These are phyloP conservation scores for Pachyseris speciosa DNA, from an alignment of 64 coral and sea anemone genomes.

Conservation along the genomic window DNA sequence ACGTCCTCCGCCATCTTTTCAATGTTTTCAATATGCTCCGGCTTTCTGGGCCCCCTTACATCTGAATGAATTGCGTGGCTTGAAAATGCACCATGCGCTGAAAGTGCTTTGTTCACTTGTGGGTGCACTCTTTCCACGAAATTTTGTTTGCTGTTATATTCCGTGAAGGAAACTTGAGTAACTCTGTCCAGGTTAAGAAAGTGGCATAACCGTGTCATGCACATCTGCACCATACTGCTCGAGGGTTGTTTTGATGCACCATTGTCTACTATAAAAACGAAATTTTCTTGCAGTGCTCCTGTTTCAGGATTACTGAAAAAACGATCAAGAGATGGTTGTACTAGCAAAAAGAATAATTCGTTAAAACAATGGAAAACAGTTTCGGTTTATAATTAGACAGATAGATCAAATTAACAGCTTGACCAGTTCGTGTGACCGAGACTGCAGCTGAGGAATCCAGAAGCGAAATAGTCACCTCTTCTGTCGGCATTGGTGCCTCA, in stretches of 20 bases:
- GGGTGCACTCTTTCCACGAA: conserved; percentile 66
- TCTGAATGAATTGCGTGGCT: conserved; percentile 31
- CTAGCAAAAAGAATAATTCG: conserved; percentile 53
- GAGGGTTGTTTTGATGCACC: conserved; percentile 53
- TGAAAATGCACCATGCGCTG: conserved; percentile 66
- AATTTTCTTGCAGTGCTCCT: conserved; percentile 41
- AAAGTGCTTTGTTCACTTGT: conserved; percentile 41
- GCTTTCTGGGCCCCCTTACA: conserved; percentile 11
- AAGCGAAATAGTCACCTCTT: conserved; percentile 28
- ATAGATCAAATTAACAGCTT: conserved; percentile 46
- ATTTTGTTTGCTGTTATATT: conserved; percentile 71
- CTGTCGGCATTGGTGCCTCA: conserved; percentile 4
- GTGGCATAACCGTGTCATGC: background rate
- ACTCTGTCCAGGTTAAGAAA: conserved; percentile 51
- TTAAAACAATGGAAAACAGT: conserved; percentile 57
- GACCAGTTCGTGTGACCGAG: conserved; percentile 54
- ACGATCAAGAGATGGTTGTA: conserved; percentile 33
- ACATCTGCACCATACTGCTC: conserved; percentile 49
- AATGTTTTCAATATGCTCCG: conserved; percentile 44
- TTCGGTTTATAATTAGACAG: conserved; percentile 46
- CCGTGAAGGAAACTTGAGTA: conserved; percentile 56
- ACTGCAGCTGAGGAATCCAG: conserved; percentile 14
- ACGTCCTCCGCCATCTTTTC: conserved; percentile 64
- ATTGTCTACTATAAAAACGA: conserved; percentile 62
- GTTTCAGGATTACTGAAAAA: conserved; percentile 42